Evolutionary conservation across 2,888 invertebrate species (phyloP).

Genomic region (Marronus borbonicus): DNA sequence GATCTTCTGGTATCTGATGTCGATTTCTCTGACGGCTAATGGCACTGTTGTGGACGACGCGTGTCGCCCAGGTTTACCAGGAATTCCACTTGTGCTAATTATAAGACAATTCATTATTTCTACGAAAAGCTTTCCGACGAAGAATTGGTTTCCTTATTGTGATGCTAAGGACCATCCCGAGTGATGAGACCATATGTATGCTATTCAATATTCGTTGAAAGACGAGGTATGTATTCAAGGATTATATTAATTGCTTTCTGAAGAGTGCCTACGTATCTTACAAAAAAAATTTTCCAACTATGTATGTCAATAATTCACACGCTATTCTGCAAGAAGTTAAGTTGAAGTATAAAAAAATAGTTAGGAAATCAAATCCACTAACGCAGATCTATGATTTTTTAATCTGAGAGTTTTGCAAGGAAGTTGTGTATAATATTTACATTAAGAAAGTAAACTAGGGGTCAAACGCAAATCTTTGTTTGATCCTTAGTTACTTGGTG

Average conservation of each 20-base stretch:
- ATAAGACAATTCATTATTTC: constrained; percentile 27
- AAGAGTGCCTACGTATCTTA: too few species aligned
- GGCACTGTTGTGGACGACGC: not conserved
- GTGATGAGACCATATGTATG: not conserved
- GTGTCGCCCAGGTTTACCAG: not conserved
- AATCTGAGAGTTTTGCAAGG: too few species aligned
- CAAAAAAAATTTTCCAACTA: too few species aligned
- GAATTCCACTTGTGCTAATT: constrained; percentile 13
- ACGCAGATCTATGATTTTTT: too few species aligned
- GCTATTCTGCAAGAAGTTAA: too few species aligned
- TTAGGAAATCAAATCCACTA: too few species aligned
- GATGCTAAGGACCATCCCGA: not conserved
- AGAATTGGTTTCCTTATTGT: constrained; percentile 16
- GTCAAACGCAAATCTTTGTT: too few species aligned
- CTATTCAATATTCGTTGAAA: constrained; percentile 10
- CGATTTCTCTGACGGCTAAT: constrained; percentile 7
- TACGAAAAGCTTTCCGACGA: constrained; percentile 2
- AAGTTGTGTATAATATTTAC: too few species aligned
- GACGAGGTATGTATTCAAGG: not conserved
- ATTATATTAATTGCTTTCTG: not conserved
- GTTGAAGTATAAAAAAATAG: too few species aligned
- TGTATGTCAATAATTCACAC: too few species aligned
- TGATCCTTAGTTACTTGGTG: too few species aligned
- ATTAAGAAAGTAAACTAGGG: too few species aligned
- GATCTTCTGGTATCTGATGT: not conserved